phyloP scores from a whole-genome alignment of 2,888 invertebrate genomes.

The Epsilonema sp. region DNA sequence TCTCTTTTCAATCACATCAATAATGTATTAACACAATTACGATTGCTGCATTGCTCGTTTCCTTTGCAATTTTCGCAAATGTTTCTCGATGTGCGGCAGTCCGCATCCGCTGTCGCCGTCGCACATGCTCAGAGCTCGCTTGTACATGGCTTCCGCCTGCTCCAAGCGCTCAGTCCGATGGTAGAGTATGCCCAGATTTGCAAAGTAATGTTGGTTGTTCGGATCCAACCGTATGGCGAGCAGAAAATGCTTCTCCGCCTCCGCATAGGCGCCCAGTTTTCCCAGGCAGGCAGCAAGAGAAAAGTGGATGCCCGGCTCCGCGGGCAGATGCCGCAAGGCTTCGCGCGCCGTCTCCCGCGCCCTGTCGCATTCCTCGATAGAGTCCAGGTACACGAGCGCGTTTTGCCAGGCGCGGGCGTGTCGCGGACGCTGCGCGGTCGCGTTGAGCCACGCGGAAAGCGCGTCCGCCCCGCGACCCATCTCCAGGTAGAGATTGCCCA shows the following conservation, averaged over 20 bases:
- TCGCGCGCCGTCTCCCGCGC: conserved; percentile 49
- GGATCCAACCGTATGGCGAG: conserved; percentile 47
- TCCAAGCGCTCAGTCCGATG: conserved; percentile 65
- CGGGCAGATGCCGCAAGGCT: conserved; percentile 49
- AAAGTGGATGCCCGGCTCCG: conserved; percentile 57
- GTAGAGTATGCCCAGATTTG: conserved; percentile 77
- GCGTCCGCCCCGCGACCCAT: conserved; percentile 52
- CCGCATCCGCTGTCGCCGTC: too few species aligned
- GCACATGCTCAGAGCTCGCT: conserved; percentile 47
- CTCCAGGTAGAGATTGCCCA: conserved; percentile 78
- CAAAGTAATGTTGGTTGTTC: conserved; percentile 56
- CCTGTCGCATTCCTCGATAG: conserved; percentile 43
- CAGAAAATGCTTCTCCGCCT: conserved; percentile 60
- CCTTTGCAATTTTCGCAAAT: too few species aligned
- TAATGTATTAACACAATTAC: too few species aligned
- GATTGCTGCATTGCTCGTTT: too few species aligned
- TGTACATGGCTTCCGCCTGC: conserved; percentile 52
- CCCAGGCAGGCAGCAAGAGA: conserved; percentile 71
- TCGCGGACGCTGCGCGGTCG: conserved; percentile 51
- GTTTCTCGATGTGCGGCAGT: too few species aligned
- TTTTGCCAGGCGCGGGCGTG: conserved; percentile 81
- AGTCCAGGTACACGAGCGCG: conserved; percentile 56
- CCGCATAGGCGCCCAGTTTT: conserved; percentile 50
- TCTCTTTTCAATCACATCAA: too few species aligned
- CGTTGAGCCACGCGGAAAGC: conserved; percentile 56